Base-by-base conservation (phyloP, 2,113 vertebrate genomes). In the Grallaria varia region DNA sequence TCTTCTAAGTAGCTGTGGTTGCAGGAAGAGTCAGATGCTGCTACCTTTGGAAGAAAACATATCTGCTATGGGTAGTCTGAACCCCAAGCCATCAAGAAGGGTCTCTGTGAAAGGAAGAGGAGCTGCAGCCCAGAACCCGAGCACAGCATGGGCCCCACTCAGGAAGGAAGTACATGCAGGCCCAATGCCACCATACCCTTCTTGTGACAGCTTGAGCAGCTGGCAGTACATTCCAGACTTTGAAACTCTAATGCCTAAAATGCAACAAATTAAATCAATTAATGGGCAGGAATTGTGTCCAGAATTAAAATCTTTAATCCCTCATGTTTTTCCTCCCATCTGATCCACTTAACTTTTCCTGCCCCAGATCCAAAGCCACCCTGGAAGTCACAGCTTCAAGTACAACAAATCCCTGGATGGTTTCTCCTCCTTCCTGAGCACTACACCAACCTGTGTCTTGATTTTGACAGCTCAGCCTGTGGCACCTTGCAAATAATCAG, bases 131-230 rank as follows among this genome's bases (percentile, higher is more conserved):
- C 75, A 58, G 42, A 80, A 77, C 14, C 73, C 0, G 2, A 63
- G 15, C 59, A 77, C 33, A 66, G 14, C 22, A 60, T 2, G 2
- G 12, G 24, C 28, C 52, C 40, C 19, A 14, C 49, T 89, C 42
- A 53, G 56, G 55, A 64, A 81, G 20, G 33, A 67, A 2, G 2
- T 0, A 0, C 23, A 18, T 1, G 0, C 2, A 4, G 28, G 30
- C 8, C 44, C 9, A 9, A 17, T 0, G 3, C 9, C 23, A 35
- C 18, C 60, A 27, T 8, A 50, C 50, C 16, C n/a, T 50, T 50
- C 71, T 71, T 67, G 22, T 53, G 35, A 80, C 33, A 72, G 30
- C 45, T 74, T 85, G 67, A 55, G 40, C 20, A n/a, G 35, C 27
- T 78, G 53, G 35, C 18, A 84, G 30, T 28, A 52, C 4, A 7